Evolutionary conservation across 2,797 vertebrate species (phyloP).

Genomic region (Benthosema pterotum): DNA sequence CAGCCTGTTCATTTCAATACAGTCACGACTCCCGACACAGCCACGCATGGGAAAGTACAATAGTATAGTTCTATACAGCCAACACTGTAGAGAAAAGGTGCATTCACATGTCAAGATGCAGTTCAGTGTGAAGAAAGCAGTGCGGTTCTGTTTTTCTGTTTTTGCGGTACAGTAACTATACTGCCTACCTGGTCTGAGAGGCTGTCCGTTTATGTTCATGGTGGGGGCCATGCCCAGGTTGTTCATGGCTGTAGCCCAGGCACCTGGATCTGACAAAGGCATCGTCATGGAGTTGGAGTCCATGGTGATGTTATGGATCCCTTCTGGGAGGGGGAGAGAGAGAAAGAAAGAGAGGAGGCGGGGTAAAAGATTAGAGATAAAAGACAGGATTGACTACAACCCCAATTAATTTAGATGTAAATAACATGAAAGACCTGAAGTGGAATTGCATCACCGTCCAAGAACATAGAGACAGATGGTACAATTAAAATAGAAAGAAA

Average conservation of each 20-base stretch:
- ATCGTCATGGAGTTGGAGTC: conserved; percentile 89
- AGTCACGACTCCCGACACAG: conserved; percentile 19
- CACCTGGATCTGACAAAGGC: conserved; percentile 90
- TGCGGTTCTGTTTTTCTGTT: background rate
- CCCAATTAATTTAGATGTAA: too few species aligned
- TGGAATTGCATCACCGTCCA: too few species aligned
- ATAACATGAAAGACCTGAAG: too few species aligned
- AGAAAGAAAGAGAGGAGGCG: background rate
- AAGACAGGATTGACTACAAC: too few species aligned
- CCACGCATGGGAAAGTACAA: conserved; percentile 12
- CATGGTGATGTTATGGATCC: conserved; percentile 85
- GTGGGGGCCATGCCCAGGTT: conserved; percentile 91
- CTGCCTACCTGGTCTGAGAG: conserved; percentile 78
- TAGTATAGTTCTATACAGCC: background rate
- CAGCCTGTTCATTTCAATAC: conserved; percentile 26
- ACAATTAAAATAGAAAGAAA: too few species aligned
- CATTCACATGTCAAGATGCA: too few species aligned
- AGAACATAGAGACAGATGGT: too few species aligned
- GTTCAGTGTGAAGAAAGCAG: too few species aligned
- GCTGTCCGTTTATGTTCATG: conserved; percentile 89
- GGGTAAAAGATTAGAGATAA: background rate
- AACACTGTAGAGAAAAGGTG: too few species aligned
- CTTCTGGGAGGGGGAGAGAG: conserved; percentile 76
- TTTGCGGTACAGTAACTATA: conserved; percentile 76
- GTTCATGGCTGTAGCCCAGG: conserved; percentile 96